These are phyloP conservation scores for Agriopis marginaria DNA, from an alignment of 2,888 invertebrate species.

Conservation along the genomic window DNA sequence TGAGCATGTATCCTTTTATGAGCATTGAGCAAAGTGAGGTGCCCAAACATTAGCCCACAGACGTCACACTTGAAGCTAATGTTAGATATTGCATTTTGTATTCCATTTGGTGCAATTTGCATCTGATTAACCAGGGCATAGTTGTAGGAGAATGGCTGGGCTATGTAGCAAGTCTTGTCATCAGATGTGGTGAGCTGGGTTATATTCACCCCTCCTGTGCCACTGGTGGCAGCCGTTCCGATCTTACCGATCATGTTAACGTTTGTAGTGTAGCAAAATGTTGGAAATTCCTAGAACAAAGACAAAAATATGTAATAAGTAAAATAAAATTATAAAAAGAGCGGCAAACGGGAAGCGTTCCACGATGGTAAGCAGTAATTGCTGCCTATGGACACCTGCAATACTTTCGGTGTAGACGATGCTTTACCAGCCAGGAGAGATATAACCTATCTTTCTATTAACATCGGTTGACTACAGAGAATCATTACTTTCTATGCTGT, in stretches of 20 bases:
- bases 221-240: slow-evolving; percentile 74
- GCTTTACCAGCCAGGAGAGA: too few relatives aligned
- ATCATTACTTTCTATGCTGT: too few relatives aligned
- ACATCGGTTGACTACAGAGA: too few relatives aligned
- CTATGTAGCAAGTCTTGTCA: slow-evolving; percentile 91
- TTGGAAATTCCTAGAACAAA: slow-evolving; percentile 86
- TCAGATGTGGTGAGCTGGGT: slow-evolving; percentile 88
- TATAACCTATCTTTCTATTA: too few relatives aligned
- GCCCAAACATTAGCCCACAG: slow-evolving; percentile 94
- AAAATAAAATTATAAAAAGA: too few relatives aligned
- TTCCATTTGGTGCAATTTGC: slow-evolving; percentile 90
- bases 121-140: slow-evolving; percentile 95
- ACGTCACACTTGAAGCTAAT: slow-evolving; percentile 96
- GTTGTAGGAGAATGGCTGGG: slow-evolving; percentile 92
- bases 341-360: too few relatives aligned
- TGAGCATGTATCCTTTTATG: slow-evolving; percentile 93
- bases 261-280: slow-evolving; percentile 90
- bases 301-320: too few relatives aligned
- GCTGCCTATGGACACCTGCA: too few relatives aligned
- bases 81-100: slow-evolving; percentile 91
- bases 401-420: too few relatives aligned
- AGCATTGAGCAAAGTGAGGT: slow-evolving; percentile 93
- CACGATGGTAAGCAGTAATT: too few relatives aligned
- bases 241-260: slow-evolving; percentile 90
- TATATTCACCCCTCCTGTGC: slow-evolving; percentile 88